Conservation (phyloP, 2,888 invertebrate genomes). For the Drosophila picticornis region DNA sequence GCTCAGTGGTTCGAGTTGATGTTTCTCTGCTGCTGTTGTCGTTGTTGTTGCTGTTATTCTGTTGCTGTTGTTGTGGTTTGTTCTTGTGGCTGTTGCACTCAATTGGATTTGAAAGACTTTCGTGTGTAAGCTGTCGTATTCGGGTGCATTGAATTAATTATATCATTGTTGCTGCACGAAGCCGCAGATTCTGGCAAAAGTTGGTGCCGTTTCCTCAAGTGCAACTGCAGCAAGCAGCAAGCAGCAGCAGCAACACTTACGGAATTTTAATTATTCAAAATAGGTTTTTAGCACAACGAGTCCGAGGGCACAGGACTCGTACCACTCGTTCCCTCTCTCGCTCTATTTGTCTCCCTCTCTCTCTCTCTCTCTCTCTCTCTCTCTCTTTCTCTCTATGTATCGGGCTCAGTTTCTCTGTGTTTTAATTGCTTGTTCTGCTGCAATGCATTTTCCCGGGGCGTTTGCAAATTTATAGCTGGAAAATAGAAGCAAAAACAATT, state of each 20-base stretch:
- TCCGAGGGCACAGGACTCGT: slow-evolving; percentile 27
- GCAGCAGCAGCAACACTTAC: slow-evolving; percentile 53
- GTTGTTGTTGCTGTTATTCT: slow-evolving; percentile 28
- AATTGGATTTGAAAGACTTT: slow-evolving; percentile 58
- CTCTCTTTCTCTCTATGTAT: background rate
- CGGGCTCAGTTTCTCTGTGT: slow-evolving; percentile 23
- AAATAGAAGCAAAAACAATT: slow-evolving; percentile 73
- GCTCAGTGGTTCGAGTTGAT: background rate
- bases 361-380: background rate
- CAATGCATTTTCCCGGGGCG: slow-evolving; percentile 77
- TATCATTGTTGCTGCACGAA: slow-evolving; percentile 66
- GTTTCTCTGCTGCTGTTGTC: slow-evolving; percentile 11
- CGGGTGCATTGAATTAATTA: slow-evolving; percentile 82
- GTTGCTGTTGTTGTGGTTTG: slow-evolving; percentile 28
- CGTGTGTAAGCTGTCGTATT: slow-evolving; percentile 59
- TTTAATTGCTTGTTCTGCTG: slow-evolving; percentile 79
- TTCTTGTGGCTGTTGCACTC: slow-evolving; percentile 49
- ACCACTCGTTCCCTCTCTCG: background rate
- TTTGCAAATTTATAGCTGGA: slow-evolving; percentile 72
- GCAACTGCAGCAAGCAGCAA: slow-evolving; percentile 31
- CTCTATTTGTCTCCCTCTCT: too few relatives aligned
- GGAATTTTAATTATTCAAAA: slow-evolving; percentile 78
- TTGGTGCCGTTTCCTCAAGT: slow-evolving; percentile 38
- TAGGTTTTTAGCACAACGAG: slow-evolving; percentile 72
- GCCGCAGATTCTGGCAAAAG: slow-evolving; percentile 46